These are phyloP conservation scores for Hippocampus zosterae DNA, from an alignment of 2,113 vertebrate genomes.

Conservation along the genomic window DNA sequence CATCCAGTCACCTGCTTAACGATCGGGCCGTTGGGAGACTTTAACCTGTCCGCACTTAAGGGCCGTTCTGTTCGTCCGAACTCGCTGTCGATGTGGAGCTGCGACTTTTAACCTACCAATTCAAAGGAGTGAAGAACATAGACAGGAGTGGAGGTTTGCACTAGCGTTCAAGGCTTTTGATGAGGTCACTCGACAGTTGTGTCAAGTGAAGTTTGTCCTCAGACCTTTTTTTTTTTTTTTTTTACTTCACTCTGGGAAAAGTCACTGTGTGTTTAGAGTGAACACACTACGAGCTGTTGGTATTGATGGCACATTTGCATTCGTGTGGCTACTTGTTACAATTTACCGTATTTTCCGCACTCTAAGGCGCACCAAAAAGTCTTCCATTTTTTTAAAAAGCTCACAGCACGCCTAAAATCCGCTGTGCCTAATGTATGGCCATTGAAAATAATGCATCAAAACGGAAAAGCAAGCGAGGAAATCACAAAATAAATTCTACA, in stretches of 20 bases:
- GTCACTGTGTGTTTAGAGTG: slow-evolving; percentile 30
- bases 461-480: no score
- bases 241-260: slow-evolving; percentile 9
- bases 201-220: slow-evolving; percentile 14
- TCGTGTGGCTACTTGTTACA: neutral
- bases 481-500: no score
- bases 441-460: no score
- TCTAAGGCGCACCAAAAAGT: no score
- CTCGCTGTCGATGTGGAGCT: neutral
- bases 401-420: no score
- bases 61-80: slow-evolving; percentile 3
- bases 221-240: slow-evolving; percentile 16
- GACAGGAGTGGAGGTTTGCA: neutral
- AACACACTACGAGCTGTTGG: slow-evolving; percentile 17
- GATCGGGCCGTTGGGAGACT: slow-evolving; percentile 53
- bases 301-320: slow-evolving; percentile 1
- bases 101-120: slow-evolving; percentile 1
- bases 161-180: neutral
- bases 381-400: no score
- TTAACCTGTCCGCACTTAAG: slow-evolving; percentile 49
- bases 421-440: no score
- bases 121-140: neutral
- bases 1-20: slow-evolving; percentile 29
- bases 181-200: neutral
- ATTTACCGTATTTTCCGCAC: neutral